These are phyloP conservation scores for Leptarthrus brevirostris DNA, from an alignment of 2,888 invertebrate species.

Conservation along the genomic window DNA sequence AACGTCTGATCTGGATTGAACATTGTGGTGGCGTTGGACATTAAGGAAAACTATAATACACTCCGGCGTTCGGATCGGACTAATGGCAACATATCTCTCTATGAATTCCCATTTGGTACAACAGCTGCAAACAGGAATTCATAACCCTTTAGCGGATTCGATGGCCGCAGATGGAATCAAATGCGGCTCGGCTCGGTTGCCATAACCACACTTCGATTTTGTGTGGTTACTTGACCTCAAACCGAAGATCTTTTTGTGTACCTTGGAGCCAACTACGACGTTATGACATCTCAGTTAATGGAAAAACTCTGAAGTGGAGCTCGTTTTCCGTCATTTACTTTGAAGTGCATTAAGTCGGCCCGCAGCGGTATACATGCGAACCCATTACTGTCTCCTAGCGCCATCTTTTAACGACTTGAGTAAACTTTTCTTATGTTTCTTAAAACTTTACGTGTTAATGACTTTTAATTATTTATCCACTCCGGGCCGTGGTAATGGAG, in stretches of 20 bases:
- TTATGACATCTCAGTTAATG: conserved; percentile 17
- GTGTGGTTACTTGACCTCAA: conserved; percentile 32
- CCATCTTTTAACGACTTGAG: conserved; percentile 14
- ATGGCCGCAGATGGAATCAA: conserved; percentile 20
- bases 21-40: too few species aligned
- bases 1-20: too few species aligned
- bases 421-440: conserved; percentile 8
- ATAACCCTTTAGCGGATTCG: conserved; percentile 28
- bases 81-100: not conserved
- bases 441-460: conserved; percentile 28
- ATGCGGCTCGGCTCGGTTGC: conserved; percentile 8
- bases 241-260: not conserved
- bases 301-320: not conserved
- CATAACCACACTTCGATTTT: conserved; percentile 35
- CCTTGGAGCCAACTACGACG: not conserved
- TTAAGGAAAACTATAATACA: not conserved
- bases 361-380: not conserved
- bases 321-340: not conserved
- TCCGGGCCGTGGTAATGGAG: too few species aligned
- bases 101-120: not conserved
- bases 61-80: not conserved
- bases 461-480: conserved; percentile 33
- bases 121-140: conserved; percentile 11
- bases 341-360: not conserved
- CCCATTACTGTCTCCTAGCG: not conserved